Conservation (phyloP, 2,888 invertebrate species). For the Ornithoptera alexandrae region DNA sequence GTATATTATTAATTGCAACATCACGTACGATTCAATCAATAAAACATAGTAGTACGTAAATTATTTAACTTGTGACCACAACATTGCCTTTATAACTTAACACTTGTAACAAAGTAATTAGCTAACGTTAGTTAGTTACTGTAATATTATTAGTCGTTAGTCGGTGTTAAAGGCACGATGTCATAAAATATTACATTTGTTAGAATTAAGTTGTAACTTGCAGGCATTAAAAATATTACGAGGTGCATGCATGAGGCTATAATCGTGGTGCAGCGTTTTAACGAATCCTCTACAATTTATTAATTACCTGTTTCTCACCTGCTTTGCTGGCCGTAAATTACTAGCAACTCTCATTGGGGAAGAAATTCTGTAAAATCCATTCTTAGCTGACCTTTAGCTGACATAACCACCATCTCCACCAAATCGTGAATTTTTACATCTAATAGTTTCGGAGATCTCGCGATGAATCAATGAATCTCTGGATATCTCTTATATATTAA, state of each 20-base stretch:
- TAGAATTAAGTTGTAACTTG: constrained; percentile 25
- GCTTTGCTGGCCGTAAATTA: too few species aligned
- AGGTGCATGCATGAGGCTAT: not conserved
- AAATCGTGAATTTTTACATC: too few species aligned
- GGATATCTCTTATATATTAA: too few species aligned
- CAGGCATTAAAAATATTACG: constrained; percentile 14
- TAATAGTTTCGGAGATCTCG: too few species aligned
- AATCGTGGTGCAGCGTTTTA: too few species aligned
- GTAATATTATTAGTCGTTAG: constrained; percentile 26
- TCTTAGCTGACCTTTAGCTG: too few species aligned
- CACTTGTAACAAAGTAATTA: constrained; percentile 28
- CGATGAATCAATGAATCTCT: too few species aligned
- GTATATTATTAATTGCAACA: not conserved
- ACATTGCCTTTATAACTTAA: constrained; percentile 20
- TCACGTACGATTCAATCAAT: not conserved
- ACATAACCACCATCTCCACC: too few species aligned
- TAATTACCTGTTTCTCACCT: too few species aligned
- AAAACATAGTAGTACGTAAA: not conserved
- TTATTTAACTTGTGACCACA: constrained; percentile 14
- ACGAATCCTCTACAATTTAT: too few species aligned
- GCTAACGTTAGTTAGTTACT: constrained; percentile 18
- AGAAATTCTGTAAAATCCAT: too few species aligned
- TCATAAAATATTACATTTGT: constrained; percentile 19
- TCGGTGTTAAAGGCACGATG: constrained; percentile 23
- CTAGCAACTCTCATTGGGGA: too few species aligned